A percentile compares a stretch with the other conserved stretches of the same genome.
Conservation (phyloP, 2,797 vertebrate species). For the Enteromius treurensis region DNA sequence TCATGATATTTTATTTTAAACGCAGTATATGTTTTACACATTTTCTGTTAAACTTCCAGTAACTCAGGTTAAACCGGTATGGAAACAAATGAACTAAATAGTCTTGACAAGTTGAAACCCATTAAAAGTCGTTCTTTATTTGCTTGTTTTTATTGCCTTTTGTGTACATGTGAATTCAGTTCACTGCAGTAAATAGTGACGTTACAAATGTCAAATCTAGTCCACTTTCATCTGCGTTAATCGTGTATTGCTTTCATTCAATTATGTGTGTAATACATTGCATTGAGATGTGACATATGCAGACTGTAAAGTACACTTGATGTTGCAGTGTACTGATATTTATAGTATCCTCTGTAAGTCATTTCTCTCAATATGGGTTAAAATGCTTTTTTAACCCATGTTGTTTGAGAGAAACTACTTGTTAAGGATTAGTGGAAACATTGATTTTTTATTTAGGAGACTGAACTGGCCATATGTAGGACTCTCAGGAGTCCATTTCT, state of each 20-base stretch:
- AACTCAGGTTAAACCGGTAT: conserved; percentile 8
- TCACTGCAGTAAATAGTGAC: neutral
- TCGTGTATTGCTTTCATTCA: neutral
- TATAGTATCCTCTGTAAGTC: neutral
- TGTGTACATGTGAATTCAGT: neutral
- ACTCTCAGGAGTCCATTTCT: neutral
- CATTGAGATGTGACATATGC: neutral
- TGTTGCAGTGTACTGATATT: neutral
- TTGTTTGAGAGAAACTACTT: neutral
- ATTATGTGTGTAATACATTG: neutral
- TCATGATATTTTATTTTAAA: neutral
- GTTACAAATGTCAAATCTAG: neutral
- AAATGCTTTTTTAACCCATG: neutral
- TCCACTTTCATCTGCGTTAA: neutral
- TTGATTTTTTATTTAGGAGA: conserved; percentile 4
- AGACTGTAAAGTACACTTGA: neutral
- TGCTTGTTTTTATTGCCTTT: neutral
- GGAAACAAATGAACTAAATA: neutral
- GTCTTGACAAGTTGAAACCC: neutral
- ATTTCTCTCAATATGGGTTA: no score
- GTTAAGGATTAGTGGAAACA: neutral
- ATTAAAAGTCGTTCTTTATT: neutral
- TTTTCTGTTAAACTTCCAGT: neutral
- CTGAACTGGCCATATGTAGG: conserved; percentile 12
- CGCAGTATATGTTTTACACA: neutral